Evolutionary conservation across 2,797 vertebrate genomes (phyloP), one percentile per base, ranked within the genome.

Genomic region (Enteromius paludinosus): DNA sequence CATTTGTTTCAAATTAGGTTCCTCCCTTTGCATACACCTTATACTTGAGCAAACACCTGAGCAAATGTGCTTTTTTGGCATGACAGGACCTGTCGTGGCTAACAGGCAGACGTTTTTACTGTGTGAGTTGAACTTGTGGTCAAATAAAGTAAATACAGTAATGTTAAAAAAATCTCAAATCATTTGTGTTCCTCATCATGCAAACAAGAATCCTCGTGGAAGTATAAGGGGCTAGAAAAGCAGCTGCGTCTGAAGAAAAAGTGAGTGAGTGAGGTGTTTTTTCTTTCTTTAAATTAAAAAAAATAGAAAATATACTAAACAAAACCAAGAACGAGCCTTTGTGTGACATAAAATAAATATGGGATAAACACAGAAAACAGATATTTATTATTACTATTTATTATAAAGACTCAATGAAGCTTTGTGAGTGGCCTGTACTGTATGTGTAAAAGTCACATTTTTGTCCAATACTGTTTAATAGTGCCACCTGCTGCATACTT

Each of bases 1-100:
- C 78, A 81, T 77, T 20, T 84, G 83, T 70, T 73, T 78, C 59
- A 54, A 47, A 61, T 80, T 76, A 78, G 30, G 10, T 74, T 49
- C 52, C 49, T 28, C 66, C 62, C 47, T 45, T 38, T 28, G 12
- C 20, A 47, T 5, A 56, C n/a, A 30, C n/a, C n/a, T 23, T 52
- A 20, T 38, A 7, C 38, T 73, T 56, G 20, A 62, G 65, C 17
- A 69, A 73, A 72, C 8, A 6, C n/a, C 66, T 56, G 20, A 70
- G 33, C n/a, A 75, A 73, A 72, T 20, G 4, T 3, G 11, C 66
- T 30, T 35, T 35, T 61, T 33, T 10, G 1, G 4, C 30, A 9
- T 41, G 23, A 18, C 18, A 28, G 54, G 45, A 43, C 9, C 12
- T 47, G 10, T 35, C 6, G 17, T 41, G 18, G 23, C 18, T 15